Base-by-base conservation (phyloP, 2,888 invertebrate genomes). In the Allolobophora icterica region DNA sequence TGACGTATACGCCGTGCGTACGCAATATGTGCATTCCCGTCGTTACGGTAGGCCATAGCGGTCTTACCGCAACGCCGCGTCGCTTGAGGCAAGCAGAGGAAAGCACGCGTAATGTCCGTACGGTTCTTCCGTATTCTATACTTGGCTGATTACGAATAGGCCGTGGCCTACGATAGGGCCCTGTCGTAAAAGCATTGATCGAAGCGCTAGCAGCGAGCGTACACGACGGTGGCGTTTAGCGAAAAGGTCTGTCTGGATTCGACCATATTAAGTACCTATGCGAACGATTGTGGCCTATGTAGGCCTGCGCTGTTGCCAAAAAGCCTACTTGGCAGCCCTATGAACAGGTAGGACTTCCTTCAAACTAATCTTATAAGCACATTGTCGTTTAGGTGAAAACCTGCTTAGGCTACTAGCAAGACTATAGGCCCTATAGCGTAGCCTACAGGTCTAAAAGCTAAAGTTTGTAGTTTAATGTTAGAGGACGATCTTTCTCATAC, bases 61-160 rank as follows among this genome's bases (percentile, higher is more conserved):
- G 71, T 71, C 71, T n/a, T n/a, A 6, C 4, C 30, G 71, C 71
- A 1, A 11, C 71, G 71, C n/a, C 30, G 71, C 71, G 30, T 11
- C n/a, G 3, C 11, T n/a, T 71, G 71, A 30, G 11, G 71, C 71
- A 13, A n/a, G 0, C 71, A 30, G 71, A 52, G 71, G 71, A 6
- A n/a, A 71, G 30, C 30, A n/a, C 71, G 71, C 30, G 11, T n/a
- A n/a, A 71, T 71, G 71, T 71, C 71, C n/a, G 71, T n/a, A 4
- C 71, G 71, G 71, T n/a, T n/a, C 30, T 71, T 71, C n/a, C 71
- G 71, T 71, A 71, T 71, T 52, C 71, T 71, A 30, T 71, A 71
- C 71, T 71, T n/a, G 71, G 71, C n/a, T 71, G 71, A 71, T 71
- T 71, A 71, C 71, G 71, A 71, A 71, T 71, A n/a, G 71, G 71